These are phyloP conservation scores for Columba janthina DNA, from an alignment of 2,113 vertebrate genomes.

Conservation along the genomic window DNA sequence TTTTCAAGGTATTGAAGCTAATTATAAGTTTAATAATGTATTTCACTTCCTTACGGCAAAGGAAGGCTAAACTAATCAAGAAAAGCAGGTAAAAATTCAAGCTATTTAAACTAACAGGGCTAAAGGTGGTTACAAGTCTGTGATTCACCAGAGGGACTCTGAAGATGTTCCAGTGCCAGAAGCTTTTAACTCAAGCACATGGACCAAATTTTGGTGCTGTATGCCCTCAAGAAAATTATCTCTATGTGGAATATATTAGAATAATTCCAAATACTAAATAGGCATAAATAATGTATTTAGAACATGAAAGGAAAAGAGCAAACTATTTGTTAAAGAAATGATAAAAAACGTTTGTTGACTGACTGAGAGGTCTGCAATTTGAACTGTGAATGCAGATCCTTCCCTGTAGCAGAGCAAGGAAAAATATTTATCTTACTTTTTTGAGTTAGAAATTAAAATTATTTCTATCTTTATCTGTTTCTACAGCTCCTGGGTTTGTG, in stretches of 20 bases:
- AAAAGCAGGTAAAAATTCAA: background rate
- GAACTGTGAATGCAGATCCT: background rate
- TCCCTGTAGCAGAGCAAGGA: conserved; percentile 9
- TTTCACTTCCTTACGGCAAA: background rate
- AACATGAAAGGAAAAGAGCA: conserved; percentile 12
- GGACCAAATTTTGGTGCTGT: background rate
- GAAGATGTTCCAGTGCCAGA: background rate
- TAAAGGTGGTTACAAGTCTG: background rate
- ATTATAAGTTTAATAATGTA: background rate
- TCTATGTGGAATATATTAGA: conserved; percentile 21
- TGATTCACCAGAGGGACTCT: background rate
- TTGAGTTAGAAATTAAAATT: background rate
- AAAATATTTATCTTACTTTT: conserved; percentile 37
- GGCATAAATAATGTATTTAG: conserved; percentile 8
- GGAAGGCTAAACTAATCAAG: background rate
- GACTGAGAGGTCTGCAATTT: background rate
- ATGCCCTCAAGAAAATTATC: background rate
- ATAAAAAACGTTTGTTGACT: conserved; percentile 36
- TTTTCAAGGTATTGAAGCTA: background rate
- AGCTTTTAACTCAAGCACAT: background rate
- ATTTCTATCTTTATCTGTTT: conserved; percentile 33
- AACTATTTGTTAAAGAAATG: conserved; percentile 4
- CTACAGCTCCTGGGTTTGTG: conserved; percentile 13
- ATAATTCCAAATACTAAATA: conserved; percentile 19
- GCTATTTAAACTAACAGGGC: background rate